Evolutionary conservation across 2,888 invertebrate species (phyloP).

Genomic region (Amorpha juglandis): DNA sequence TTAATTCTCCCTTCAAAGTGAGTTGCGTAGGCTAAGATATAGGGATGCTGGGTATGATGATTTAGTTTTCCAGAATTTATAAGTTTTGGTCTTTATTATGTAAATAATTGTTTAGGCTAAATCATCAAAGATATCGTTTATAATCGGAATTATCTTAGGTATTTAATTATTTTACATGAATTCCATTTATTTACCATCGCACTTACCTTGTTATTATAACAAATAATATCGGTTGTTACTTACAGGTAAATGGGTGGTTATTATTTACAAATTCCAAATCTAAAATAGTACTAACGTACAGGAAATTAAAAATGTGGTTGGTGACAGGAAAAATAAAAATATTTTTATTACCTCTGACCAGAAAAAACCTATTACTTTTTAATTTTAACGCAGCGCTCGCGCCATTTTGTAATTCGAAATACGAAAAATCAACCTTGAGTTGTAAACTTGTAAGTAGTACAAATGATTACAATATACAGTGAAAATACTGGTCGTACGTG

Average conservation of each 20-base stretch:
- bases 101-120: not conserved
- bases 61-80: conserved; percentile 6
- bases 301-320: not conserved
- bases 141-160: too few relatives aligned
- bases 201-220: too few relatives aligned
- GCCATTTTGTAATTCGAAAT: conserved; percentile 4
- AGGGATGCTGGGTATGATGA: not conserved
- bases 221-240: too few relatives aligned
- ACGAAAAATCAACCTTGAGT: conserved; percentile 15
- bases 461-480: conserved; percentile 7
- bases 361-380: too few relatives aligned
- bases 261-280: too few relatives aligned
- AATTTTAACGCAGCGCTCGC: not conserved
- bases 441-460: not conserved
- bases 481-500: conserved; percentile 23
- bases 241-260: too few relatives aligned
- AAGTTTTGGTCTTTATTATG: not conserved
- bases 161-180: too few relatives aligned
- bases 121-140: too few relatives aligned
- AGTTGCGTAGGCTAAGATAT: not conserved
- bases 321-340: not conserved
- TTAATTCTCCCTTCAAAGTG: not conserved
- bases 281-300: not conserved
- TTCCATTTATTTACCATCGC: too few relatives aligned
- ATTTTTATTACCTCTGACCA: not conserved